Conservation (phyloP, 2,888 invertebrate genomes). For the Harmothoe impar region DNA sequence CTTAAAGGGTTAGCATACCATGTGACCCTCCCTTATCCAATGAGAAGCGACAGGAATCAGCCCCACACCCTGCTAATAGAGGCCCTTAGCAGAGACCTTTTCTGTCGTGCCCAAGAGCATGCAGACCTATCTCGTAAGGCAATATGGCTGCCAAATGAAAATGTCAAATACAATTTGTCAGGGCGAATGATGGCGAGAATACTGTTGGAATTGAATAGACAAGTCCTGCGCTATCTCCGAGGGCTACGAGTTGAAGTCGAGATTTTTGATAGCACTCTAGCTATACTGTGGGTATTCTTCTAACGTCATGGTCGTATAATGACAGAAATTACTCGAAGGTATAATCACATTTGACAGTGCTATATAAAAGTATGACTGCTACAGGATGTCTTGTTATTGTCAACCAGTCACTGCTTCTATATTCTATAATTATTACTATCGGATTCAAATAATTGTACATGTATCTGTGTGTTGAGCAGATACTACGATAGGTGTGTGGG, state of each 20-base stretch:
- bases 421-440: too few species aligned
- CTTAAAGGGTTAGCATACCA: too few species aligned
- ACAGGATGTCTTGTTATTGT: too few species aligned
- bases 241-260: background rate
- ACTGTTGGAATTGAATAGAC: conserved; percentile 42
- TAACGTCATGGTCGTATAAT: too few species aligned
- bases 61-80: background rate
- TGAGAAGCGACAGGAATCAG: conserved; percentile 24
- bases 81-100: conserved; percentile 14
- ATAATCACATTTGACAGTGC: too few species aligned
- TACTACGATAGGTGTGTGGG: too few species aligned
- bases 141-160: conserved; percentile 50
- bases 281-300: too few species aligned
- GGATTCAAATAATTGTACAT: too few species aligned
- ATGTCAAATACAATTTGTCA: conserved; percentile 56
- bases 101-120: background rate
- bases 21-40: background rate
- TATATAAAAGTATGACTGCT: too few species aligned
- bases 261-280: background rate
- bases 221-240: conserved; percentile 27
- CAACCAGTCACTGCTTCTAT: too few species aligned
- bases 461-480: too few species aligned
- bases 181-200: conserved; percentile 1
- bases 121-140: conserved; percentile 30
- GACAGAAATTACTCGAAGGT: too few species aligned